A percentile compares a stretch with the other conserved stretches of the same genome.
These are phyloP conservation scores for Dromas ardeola DNA, from an alignment of 2,113 vertebrate species.

Conservation along the genomic window DNA sequence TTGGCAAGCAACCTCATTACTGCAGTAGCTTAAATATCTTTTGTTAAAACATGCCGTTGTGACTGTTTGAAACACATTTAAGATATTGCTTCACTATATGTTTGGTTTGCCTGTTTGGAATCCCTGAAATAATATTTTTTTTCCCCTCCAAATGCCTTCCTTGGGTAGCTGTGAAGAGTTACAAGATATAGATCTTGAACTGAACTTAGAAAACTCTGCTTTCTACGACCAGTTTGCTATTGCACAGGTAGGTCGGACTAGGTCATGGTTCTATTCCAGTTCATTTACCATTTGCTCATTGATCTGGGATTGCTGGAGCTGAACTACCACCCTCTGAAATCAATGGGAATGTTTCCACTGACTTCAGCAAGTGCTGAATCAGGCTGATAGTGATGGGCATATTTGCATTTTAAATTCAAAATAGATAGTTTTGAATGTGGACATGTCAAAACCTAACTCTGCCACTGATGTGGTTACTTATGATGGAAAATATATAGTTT, in stretches of 20 bases:
- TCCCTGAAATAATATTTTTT: background rate
- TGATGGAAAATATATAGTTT: background rate
- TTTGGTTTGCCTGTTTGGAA: background rate
- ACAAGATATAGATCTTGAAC: slow-evolving; percentile 90
- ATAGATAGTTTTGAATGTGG: background rate
- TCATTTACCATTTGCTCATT: background rate
- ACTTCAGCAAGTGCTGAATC: background rate
- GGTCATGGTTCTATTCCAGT: background rate
- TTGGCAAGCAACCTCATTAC: background rate
- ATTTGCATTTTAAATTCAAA: background rate
- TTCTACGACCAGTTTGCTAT: slow-evolving; percentile 97
- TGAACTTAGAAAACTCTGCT: slow-evolving; percentile 90
- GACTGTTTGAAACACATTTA: background rate
- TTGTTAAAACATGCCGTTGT: background rate
- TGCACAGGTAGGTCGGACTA: slow-evolving; percentile 83
- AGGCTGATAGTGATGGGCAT: background rate
- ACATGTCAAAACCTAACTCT: background rate
- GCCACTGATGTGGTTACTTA: background rate
- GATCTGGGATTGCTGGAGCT: background rate
- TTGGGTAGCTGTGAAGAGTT: slow-evolving; percentile 89
- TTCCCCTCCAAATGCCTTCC: background rate
- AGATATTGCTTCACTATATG: background rate
- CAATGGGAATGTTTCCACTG: slow-evolving; percentile 19
- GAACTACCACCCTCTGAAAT: background rate
- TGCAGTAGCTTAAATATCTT: background rate